Evolutionary conservation across 2,888 invertebrate species (phyloP).

Genomic region (Cyclophora punctaria): DNA sequence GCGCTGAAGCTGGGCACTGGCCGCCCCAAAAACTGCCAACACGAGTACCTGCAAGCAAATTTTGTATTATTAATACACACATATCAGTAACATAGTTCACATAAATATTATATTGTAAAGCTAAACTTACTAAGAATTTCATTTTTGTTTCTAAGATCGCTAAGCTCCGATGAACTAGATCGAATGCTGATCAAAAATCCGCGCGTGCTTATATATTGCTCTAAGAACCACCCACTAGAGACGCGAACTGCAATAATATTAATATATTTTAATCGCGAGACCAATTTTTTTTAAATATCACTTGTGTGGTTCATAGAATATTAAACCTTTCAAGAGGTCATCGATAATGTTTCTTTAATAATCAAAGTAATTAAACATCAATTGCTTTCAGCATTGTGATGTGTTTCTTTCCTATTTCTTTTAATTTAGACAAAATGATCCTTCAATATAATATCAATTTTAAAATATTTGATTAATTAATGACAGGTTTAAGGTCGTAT

Average conservation of each 20-base stretch:
- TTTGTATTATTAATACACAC: no score
- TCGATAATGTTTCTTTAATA: background rate
- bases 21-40: constrained; percentile 40
- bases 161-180: constrained; percentile 63
- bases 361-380: no score
- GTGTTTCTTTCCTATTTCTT: no score
- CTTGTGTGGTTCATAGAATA: constrained; percentile 28
- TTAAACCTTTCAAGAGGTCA: constrained; percentile 24
- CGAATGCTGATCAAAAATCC: constrained; percentile 59
- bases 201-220: constrained; percentile 61
- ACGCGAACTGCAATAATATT: constrained; percentile 59
- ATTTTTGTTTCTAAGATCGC: constrained; percentile 39
- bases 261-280: constrained; percentile 51
- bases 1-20: constrained; percentile 30
- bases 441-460: no score
- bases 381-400: no score
- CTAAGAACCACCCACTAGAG: constrained; percentile 58
- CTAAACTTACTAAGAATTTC: constrained; percentile 56
- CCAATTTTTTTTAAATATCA: constrained; percentile 39
- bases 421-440: no score
- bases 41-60: constrained; percentile 31
- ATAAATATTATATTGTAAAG: background rate
- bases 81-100: no score
- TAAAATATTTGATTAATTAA: no score
- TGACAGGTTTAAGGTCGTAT: no score